These are phyloP conservation scores for Melieria picta DNA, from an alignment of 2,888 invertebrate genomes.

Conservation along the genomic window DNA sequence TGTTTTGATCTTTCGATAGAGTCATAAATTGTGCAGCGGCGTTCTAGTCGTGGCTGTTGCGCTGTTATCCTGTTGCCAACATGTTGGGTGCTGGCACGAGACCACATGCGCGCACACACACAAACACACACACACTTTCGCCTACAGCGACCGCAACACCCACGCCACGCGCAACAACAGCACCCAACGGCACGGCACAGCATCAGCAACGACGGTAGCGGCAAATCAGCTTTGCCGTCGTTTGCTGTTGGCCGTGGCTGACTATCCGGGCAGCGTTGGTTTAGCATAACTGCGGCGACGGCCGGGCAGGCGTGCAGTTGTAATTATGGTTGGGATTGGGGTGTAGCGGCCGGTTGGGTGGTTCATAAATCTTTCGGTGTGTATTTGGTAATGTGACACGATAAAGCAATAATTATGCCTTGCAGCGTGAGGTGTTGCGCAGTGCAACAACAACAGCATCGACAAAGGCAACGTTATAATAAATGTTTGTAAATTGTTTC, in stretches of 20 bases:
- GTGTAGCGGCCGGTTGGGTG: no score
- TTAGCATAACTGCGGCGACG: neutral
- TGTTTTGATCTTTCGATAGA: slow-evolving; percentile 6
- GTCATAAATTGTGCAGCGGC: slow-evolving; percentile 22
- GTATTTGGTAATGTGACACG: slow-evolving; percentile 39
- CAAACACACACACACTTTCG: neutral
- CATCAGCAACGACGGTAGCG: neutral
- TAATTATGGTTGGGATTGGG: neutral
- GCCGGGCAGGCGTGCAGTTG: neutral
- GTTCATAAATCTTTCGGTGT: slow-evolving; percentile 46
- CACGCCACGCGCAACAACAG: neutral
- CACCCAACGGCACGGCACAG: no score
- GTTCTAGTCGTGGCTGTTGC: neutral
- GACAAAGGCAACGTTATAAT: no score
- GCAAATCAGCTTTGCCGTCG: neutral
- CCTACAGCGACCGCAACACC: neutral
- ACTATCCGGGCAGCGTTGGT: neutral
- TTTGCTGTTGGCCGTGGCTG: neutral
- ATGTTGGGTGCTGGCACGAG: neutral
- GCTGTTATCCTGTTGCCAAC: neutral
- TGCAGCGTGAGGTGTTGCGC: neutral
- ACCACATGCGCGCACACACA: neutral
- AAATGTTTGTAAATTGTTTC: no score
- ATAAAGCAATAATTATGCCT: slow-evolving; percentile 38
- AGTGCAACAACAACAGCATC: no score